Conservation (phyloP, 30 jellyfish, hydroid and myxozoan genomes). For the Cassiopea andromeda region DNA sequence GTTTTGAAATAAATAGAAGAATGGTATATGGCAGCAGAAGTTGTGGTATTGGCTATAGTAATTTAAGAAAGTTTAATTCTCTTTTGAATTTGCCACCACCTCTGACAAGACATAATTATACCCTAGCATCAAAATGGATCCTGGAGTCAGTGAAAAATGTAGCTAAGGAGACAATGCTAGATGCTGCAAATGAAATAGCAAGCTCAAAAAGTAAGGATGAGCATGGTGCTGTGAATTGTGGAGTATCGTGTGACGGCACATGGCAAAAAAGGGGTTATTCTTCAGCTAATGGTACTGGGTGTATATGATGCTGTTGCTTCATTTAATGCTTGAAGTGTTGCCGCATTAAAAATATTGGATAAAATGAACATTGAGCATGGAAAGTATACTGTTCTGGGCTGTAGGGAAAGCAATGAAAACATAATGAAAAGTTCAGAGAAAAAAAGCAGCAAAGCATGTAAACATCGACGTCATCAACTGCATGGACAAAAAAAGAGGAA, state of each 20-base stretch:
- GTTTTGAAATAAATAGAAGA: neutral
- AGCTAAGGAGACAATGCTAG: neutral
- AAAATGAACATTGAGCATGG: neutral
- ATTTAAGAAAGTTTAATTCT: neutral
- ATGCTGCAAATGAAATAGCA: neutral
- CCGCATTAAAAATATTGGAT: neutral
- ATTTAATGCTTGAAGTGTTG: constrained; percentile 21
- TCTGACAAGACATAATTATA: neutral
- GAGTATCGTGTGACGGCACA: neutral
- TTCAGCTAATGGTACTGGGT: constrained; percentile 11
- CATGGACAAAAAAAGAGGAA: neutral
- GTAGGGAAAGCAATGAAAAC: neutral
- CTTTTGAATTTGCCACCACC: neutral
- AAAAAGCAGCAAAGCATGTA: neutral
- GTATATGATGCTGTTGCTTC: constrained; percentile 43
- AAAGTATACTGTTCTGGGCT: constrained; percentile 5
- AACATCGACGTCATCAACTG: neutral
- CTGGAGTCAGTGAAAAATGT: neutral
- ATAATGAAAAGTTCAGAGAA: neutral
- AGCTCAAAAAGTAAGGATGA: neutral
- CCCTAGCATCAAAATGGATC: neutral
- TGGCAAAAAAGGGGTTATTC: constrained; percentile 16
- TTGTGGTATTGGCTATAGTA: neutral
- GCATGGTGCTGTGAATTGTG: neutral
- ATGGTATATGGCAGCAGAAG: neutral